Conservation (phyloP, 2,888 invertebrate genomes). For the Cyaniris semiargus region DNA sequence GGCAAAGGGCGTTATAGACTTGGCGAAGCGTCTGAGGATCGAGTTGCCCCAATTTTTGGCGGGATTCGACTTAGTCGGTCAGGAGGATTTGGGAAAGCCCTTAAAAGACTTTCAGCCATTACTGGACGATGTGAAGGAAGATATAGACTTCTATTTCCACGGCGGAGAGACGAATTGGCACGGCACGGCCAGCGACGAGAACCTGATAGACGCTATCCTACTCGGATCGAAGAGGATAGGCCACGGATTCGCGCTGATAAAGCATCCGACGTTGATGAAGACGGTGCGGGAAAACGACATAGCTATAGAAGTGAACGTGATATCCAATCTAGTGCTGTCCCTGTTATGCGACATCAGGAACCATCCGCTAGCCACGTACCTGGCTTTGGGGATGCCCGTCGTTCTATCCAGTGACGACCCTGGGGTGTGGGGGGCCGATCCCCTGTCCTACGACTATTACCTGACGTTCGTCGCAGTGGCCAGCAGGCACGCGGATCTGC, state of each 20-base stretch:
- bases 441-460: slow-evolving; percentile 89
- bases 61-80: slow-evolving; percentile 91
- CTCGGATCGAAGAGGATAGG: slow-evolving; percentile 88
- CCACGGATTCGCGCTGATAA: slow-evolving; percentile 86
- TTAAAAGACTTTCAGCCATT: slow-evolving; percentile 81
- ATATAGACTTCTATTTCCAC: slow-evolving; percentile 86
- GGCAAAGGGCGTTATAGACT: slow-evolving; percentile 63
- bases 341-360: slow-evolving; percentile 87
- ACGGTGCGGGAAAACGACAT: slow-evolving; percentile 80
- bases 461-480: slow-evolving; percentile 88
- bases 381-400: slow-evolving; percentile 85
- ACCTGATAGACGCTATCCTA: slow-evolving; percentile 88
- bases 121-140: slow-evolving; percentile 70
- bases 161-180: slow-evolving; percentile 91
- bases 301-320: slow-evolving; percentile 88
- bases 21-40: slow-evolving; percentile 59
- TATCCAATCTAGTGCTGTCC: slow-evolving; percentile 88
- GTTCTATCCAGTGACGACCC: slow-evolving; percentile 91
- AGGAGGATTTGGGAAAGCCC: slow-evolving; percentile 86
- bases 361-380: slow-evolving; percentile 85
- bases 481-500: slow-evolving; percentile 84
- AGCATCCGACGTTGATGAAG: slow-evolving; percentile 84
- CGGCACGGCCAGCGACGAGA: slow-evolving; percentile 84
- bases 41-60: slow-evolving; percentile 84
- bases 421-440: slow-evolving; percentile 87